Percentiles rank a stretch among this genome's conserved stretches.
Evolutionary conservation across 2,113 vertebrate genomes (phyloP).

Genomic region (Platichthys stellatus): DNA sequence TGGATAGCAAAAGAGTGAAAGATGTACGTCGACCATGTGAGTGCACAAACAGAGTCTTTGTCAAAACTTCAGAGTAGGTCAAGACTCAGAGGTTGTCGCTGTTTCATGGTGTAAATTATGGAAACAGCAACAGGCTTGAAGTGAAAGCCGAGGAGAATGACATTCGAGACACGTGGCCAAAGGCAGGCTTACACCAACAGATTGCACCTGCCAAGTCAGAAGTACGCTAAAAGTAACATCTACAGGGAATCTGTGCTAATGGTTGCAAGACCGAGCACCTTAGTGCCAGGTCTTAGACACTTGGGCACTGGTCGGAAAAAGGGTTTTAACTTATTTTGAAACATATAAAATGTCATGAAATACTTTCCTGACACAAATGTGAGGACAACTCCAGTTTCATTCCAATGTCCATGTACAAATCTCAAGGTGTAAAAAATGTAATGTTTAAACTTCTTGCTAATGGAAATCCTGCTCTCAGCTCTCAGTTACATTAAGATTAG

Average conservation of each 20-base stretch:
- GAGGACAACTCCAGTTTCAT: not conserved
- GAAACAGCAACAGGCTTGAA: no score
- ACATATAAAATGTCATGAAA: not conserved
- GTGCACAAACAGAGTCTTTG: no score
- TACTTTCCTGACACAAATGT: not conserved
- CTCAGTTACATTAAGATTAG: constrained; percentile 6
- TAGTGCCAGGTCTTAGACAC: not conserved
- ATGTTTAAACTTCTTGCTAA: constrained; percentile 6
- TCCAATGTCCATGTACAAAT: not conserved
- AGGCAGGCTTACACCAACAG: no score
- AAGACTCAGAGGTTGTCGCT: no score
- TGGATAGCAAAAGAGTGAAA: no score
- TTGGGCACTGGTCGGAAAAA: not conserved
- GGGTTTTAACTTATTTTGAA: not conserved
- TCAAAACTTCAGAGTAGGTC: no score
- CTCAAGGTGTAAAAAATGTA: not conserved
- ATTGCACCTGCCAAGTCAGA: no score
- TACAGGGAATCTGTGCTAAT: not conserved
- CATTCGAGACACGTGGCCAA: no score
- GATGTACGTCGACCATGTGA: no score
- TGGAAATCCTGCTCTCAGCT: not conserved
- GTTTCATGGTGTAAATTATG: no score
- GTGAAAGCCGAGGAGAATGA: no score
- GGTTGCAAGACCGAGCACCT: not conserved
- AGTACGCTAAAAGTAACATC: not conserved